Base-by-base conservation (phyloP, 2,797 vertebrate species). In the Brachyalestes nurse region DNA sequence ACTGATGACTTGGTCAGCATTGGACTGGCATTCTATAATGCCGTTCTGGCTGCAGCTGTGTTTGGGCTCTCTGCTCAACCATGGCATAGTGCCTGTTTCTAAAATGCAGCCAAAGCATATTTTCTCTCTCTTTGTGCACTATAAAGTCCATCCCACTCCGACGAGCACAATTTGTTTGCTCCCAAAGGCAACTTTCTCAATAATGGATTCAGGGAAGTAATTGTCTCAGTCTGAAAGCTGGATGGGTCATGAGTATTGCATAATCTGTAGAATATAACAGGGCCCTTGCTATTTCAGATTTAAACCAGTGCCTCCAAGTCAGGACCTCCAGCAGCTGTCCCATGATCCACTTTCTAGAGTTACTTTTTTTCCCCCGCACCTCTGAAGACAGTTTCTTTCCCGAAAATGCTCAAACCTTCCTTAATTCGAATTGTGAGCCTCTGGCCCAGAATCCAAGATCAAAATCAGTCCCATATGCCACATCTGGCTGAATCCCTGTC, bases 1-100 rank as follows among this genome's bases (percentile, higher is more conserved):
- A 94, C 90, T 90, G 91, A 94, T 93, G 88, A 84, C 83, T 77
- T 85, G 76, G 85, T 89, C 83, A 83, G 77, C 82, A 81, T 77
- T 88, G 82, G 85, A 87, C 88, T 92, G 86, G 85, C 87, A 83
- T 53, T 57, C 42, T 86, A 82, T 88, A 85, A 85, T 86, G 58
- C 66, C 42, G 40, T 81, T 85, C 77, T 82, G 82, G 78, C 65
- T 67, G 75, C 71, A 83, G 55, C 53, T 84, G 77, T 38, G 75
- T 77, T 80, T 78, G 49, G 55, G 19, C 69, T 74, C 40, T 79
- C 62, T 47, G 42, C 60, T 66, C 78, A 83, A 83, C 40, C 14
- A 60, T 42, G 57, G 55, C 38, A 62, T 38, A 61, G 47, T 60
- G 16, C 55, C 72, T 19, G 13, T 72, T 65, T 80, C 40, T 42